phyloP scores from a whole-genome alignment of 2,113 vertebrate genomes.

The Trachemys scripta region DNA sequence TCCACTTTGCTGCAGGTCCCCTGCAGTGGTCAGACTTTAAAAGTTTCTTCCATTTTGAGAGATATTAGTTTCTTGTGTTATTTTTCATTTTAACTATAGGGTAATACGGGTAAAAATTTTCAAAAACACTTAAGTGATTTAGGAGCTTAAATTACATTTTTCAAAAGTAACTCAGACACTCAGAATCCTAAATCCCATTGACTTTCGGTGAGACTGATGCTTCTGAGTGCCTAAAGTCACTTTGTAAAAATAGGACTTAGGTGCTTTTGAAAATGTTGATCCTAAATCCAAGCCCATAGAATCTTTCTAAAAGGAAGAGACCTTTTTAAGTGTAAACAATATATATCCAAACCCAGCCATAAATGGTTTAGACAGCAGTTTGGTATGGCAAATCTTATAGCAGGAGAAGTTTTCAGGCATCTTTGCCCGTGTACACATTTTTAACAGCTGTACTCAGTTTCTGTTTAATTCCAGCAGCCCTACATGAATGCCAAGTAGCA shows the following conservation, averaged over 20 bases:
- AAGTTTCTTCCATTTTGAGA: background rate
- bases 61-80: background rate
- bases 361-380: background rate
- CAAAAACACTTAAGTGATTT: background rate
- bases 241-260: background rate
- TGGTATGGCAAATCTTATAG: background rate
- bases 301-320: constrained; percentile 14
- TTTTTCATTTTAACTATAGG: background rate
- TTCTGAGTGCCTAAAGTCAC: background rate
- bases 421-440: rapidly evolving
- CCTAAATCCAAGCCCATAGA: background rate
- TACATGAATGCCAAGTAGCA: background rate
- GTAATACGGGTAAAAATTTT: background rate
- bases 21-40: background rate
- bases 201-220: background rate
- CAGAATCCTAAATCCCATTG: background rate
- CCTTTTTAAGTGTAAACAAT: background rate
- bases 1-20: background rate
- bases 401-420: background rate
- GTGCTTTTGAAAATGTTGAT: background rate
- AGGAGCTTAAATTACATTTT: background rate
- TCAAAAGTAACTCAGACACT: background rate
- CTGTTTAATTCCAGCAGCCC: background rate
- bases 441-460: background rate
- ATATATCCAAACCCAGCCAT: background rate